Conservation (phyloP, 1,140 invertebrate species). For the Neomicropteryx cornuta region DNA sequence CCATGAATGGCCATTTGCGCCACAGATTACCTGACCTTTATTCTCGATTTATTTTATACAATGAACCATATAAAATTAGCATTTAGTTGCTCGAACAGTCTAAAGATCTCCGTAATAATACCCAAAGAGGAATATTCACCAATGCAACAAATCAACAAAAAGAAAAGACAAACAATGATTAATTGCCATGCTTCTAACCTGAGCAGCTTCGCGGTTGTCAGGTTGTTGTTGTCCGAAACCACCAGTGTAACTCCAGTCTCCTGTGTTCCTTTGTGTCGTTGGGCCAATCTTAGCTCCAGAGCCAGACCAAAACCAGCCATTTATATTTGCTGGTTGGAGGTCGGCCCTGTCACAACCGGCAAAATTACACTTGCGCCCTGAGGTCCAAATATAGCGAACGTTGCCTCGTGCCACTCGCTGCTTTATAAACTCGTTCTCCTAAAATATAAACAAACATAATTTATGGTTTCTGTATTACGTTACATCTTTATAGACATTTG, state of each 20-base stretch:
- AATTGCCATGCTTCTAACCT: too few relatives aligned
- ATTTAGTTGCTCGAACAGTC: too few relatives aligned
- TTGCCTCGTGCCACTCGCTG: conserved; percentile 65
- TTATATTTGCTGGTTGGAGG: conserved; percentile 76
- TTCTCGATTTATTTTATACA: too few relatives aligned
- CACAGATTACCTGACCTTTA: too few relatives aligned
- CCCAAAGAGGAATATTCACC: too few relatives aligned
- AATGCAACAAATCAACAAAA: too few relatives aligned
- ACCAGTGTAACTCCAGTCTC: conserved; percentile 79
- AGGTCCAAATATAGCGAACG: conserved; percentile 78
- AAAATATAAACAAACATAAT: conserved; percentile 14
- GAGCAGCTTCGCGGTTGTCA: conserved; percentile 80
- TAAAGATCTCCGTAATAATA: too few relatives aligned
- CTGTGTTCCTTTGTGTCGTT: conserved; percentile 74
- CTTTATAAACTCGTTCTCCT: conserved; percentile 85
- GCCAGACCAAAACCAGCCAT: conserved; percentile 91
- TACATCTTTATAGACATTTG: too few relatives aligned
- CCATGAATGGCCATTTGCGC: too few relatives aligned
- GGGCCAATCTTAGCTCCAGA: conserved; percentile 81
- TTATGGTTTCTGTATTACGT: too few relatives aligned
- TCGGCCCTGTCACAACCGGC: conserved; percentile 80
- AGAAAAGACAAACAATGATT: too few relatives aligned
- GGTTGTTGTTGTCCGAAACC: conserved; percentile 77
- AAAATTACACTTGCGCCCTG: conserved; percentile 85
- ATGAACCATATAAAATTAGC: too few relatives aligned